Base-by-base conservation (phyloP, 2,888 invertebrate genomes). In the Desoria tigrina region DNA sequence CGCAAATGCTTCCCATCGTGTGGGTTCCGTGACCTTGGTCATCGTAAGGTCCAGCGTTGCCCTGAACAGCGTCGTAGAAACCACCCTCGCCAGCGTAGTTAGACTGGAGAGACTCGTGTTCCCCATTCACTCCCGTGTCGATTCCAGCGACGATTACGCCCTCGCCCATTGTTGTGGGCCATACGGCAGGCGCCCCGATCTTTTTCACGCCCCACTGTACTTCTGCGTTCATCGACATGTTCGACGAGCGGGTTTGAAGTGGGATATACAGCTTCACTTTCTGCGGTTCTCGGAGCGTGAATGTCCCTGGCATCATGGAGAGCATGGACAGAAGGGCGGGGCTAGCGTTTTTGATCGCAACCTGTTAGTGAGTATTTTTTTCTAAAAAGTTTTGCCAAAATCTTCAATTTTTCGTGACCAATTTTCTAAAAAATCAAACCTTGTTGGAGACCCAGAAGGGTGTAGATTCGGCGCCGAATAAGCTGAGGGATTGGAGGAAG, bases 401-500 rank as follows among this genome's bases (percentile, higher is more conserved):
- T n/a, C n/a, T n/a, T n/a, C n/a, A n/a, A n/a, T n/a, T n/a, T n/a
- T n/a, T n/a, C n/a, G n/a, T n/a, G n/a, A n/a, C n/a, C n/a, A n/a
- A n/a, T n/a, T n/a, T n/a, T n/a, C n/a, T 21, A 11, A 7, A 7
- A 9, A 49, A 11, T 7, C 7, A 11, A 9, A 49, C 7, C 18
- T 49, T 49, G 18, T 49, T 49, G 49, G 49, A 7, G 9, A 49
- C 18, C 53, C 53, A 53, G 53, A 53, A 53, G 27, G 53, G 21
- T 6, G 53, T 24, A 9, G 23, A 7, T 9, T 26, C 26, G 53
- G 26, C 9, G 16, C 53, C 53, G 6, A 53, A 9, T 21, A 9
- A 26, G 9, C 7, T 26, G 9, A 53, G 27, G 24, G 53, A 21
- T 9, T 18, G 9, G n/a, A 53, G 21, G 23, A 53, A 14, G 23